Percentiles rank a stretch among this genome's conserved stretches.
Evolutionary conservation across 2,797 vertebrate species (phyloP).

Genomic region (Pristis pectinata): DNA sequence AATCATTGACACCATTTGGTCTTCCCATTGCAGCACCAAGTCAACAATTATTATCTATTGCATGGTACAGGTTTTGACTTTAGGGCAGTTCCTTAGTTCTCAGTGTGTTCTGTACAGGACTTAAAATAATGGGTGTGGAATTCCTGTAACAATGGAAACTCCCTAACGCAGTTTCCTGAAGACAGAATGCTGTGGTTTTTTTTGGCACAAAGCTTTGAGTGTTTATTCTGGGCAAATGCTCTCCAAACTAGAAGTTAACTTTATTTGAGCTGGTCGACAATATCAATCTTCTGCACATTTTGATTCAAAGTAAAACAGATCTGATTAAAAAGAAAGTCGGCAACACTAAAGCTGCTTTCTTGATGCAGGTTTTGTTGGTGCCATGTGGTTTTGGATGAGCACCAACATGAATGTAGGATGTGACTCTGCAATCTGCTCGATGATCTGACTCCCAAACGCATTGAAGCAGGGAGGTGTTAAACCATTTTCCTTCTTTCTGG

Average conservation of each 20-base stretch:
- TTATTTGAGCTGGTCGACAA: neutral
- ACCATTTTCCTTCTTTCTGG: neutral
- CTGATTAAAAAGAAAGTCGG: neutral
- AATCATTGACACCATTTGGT: neutral
- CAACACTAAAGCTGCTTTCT: neutral
- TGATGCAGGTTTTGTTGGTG: neutral
- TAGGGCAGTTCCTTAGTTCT: slow-evolving; percentile 21
- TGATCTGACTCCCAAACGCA: neutral
- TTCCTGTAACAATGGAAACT: slow-evolving; percentile 34
- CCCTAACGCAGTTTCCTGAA: neutral
- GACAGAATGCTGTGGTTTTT: neutral
- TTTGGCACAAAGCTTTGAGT: slow-evolving; percentile 20
- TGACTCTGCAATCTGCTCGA: neutral
- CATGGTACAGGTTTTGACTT: neutral
- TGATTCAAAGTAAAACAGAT: neutral
- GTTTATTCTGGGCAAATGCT: neutral
- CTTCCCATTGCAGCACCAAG: too few relatives aligned
- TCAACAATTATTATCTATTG: neutral
- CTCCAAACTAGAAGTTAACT: neutral
- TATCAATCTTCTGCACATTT: neutral
- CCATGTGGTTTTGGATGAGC: neutral
- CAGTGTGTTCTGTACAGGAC: neutral
- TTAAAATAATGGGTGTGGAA: slow-evolving; percentile 21
- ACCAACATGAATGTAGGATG: neutral
- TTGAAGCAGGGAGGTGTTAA: neutral